Base-by-base conservation (phyloP, 1,140 invertebrate species). In the Ridgeia piscesae region DNA sequence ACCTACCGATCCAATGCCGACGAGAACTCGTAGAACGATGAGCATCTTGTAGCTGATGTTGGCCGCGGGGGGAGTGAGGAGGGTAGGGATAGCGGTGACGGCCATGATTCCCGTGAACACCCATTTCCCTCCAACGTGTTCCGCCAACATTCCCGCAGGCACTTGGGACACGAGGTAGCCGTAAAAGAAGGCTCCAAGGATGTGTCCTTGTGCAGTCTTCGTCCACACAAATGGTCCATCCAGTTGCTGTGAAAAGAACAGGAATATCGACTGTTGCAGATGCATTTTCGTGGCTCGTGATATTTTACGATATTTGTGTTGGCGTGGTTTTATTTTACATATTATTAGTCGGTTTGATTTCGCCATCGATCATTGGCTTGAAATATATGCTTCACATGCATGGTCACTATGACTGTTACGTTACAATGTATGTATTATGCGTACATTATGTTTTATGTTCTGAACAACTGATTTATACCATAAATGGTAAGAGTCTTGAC, bases 131-230 rank as follows among this genome's bases (percentile, higher is more conserved):
- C 96, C 96, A 93, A 95, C 94, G 91, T 94, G 94, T 6, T 95
- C 95, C 17, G 96, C 95, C 34, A 96, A 91, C 94, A 95, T 94
- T 31, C 96, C 96, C 8, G 95, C 95, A 1, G 95, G 95, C 31
- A 93, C 91, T 42, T 92, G 89, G 34, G 92, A 88, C 34, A 93
- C 34, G 8, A 96, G 93, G 93, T 96, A 96, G 89, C 96, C 96
- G 94, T 95, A 95, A 94, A 96, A 96, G 93, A 96, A 96, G 27
- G 96, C 94, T 6, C 95, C 95, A 6, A 96, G 92, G 27, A 96
- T 94, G 9, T 94, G 92, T 0, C 96, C 96, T 93, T 96, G 96
- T 9, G 93, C 93, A 9, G 93, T 94, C 92, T 96, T 96, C 34
- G 94, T 93, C 96, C 96, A 96, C 0, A 94, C 91, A 93, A 96